These are phyloP conservation scores for Diachrysia chrysitis DNA, from an alignment of 2,888 invertebrate species.

Conservation along the genomic window DNA sequence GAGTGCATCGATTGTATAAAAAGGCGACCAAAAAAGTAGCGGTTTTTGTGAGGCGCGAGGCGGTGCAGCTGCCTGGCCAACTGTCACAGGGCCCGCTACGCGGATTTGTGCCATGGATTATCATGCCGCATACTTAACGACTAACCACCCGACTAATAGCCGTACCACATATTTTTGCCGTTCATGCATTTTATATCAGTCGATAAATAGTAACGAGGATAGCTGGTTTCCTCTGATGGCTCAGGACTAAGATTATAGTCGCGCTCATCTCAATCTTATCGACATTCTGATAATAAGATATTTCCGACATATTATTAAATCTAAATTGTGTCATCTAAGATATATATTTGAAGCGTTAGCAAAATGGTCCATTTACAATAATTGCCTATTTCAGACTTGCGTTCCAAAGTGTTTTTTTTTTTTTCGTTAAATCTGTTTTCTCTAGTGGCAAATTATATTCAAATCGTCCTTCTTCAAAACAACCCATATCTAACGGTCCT, in stretches of 20 bases:
- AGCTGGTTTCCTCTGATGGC: slow-evolving; percentile 14
- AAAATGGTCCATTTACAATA: not conserved
- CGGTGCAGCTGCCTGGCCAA: slow-evolving; percentile 85
- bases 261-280: slow-evolving; percentile 6
- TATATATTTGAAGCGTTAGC: not conserved
- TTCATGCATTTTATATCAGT: slow-evolving; percentile 49
- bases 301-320: too few species aligned
- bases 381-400: not conserved
- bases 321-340: not conserved
- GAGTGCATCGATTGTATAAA: slow-evolving; percentile 85
- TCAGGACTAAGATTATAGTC: slow-evolving; percentile 3
- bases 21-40: slow-evolving; percentile 85
- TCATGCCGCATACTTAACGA: slow-evolving; percentile 76
- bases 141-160: slow-evolving; percentile 73
- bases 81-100: slow-evolving; percentile 82
- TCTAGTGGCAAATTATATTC: slow-evolving; percentile 6
- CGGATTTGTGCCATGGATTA: slow-evolving; percentile 82
- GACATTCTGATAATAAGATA: not conserved
- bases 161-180: slow-evolving; percentile 58
- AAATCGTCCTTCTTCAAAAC: slow-evolving; percentile 57
- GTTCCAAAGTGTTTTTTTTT: not conserved
- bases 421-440: not conserved
- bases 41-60: slow-evolving; percentile 87
- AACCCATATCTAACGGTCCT: slow-evolving; percentile 59
- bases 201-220: slow-evolving; percentile 43